These are phyloP conservation scores for Hemicrepidius hirtus DNA, from an alignment of 2,888 invertebrate species.

Conservation along the genomic window DNA sequence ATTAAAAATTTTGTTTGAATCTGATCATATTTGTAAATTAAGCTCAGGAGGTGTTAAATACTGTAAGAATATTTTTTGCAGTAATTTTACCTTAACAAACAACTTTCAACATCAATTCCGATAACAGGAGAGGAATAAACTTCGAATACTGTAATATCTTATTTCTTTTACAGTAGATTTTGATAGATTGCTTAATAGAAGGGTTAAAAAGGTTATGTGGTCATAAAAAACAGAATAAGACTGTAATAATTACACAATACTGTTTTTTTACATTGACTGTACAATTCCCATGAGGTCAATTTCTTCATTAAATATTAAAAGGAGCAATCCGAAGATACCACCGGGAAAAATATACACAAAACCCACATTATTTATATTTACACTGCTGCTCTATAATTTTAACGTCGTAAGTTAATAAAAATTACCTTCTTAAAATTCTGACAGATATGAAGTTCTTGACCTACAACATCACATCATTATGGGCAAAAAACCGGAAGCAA, in stretches of 20 bases:
- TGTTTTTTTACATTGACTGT: constrained; percentile 58
- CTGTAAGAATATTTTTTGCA: no score
- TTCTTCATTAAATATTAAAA: constrained; percentile 51
- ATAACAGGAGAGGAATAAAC: no score
- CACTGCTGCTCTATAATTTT: not conserved
- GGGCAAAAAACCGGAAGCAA: constrained; percentile 30
- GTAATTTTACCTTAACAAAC: no score
- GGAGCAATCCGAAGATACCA: constrained; percentile 21
- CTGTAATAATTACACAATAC: constrained; percentile 40
- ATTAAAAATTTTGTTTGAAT: no score
- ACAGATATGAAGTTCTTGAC: constrained; percentile 54
- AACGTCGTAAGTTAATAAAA: not conserved
- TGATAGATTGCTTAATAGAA: constrained; percentile 13
- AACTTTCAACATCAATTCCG: no score
- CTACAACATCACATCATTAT: constrained; percentile 53
- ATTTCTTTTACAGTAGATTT: not conserved
- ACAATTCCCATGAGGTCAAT: constrained; percentile 51
- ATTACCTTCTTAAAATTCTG: constrained; percentile 32
- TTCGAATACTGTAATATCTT: not conserved
- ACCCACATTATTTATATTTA: constrained; percentile 1
- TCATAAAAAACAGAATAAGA: constrained; percentile 5
- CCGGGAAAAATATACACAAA: not conserved
- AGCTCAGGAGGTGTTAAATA: no score
- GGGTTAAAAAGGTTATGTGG: constrained; percentile 38
- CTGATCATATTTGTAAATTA: no score